Conservation (phyloP, 2,888 invertebrate genomes). For the Adineta ricciae region DNA sequence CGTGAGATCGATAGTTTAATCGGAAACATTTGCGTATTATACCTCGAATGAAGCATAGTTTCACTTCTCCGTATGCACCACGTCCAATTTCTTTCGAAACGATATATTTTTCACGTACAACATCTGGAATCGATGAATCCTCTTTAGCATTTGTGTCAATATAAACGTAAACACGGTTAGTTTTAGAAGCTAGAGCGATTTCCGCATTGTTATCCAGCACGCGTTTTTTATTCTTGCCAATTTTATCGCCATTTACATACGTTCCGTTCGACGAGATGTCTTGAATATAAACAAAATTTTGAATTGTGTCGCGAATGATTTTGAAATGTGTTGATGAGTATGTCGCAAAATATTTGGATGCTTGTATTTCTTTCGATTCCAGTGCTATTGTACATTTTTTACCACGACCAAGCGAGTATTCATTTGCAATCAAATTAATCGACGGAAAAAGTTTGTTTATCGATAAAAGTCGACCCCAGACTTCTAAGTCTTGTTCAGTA, state of each 20-base stretch:
- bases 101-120: constrained; percentile 63
- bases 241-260: constrained; percentile 63
- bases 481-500: background rate
- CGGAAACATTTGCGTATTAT: too few species aligned
- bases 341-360: background rate
- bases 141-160: constrained; percentile 58
- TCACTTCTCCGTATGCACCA: constrained; percentile 75
- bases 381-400: background rate
- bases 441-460: background rate
- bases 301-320: background rate
- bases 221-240: constrained; percentile 60
- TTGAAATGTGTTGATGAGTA: background rate
- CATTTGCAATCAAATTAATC: background rate
- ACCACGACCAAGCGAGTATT: background rate
- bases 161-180: constrained; percentile 59
- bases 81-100: constrained; percentile 65
- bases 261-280: constrained; percentile 76
- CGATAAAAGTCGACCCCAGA: background rate
- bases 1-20: too few species aligned
- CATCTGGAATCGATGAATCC: constrained; percentile 57
- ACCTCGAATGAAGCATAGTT: constrained; percentile 55
- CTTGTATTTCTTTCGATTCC: background rate
- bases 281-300: background rate
- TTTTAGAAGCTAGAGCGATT: constrained; percentile 59
- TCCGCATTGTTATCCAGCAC: constrained; percentile 52